phyloP scores from a whole-genome alignment of 2,797 vertebrate species.

The Mormyrus proboscirostris region DNA sequence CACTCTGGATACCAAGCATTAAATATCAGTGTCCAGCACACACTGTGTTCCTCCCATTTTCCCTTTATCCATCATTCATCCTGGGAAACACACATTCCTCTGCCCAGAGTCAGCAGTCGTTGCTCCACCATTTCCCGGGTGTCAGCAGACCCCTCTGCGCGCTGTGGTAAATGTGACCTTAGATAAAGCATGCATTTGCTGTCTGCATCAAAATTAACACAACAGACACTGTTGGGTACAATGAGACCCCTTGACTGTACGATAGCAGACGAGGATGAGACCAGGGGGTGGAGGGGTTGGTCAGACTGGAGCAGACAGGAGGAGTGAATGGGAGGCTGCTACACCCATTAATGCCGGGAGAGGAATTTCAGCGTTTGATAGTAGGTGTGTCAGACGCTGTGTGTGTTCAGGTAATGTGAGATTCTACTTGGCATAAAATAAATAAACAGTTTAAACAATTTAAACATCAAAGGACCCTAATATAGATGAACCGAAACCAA shows the following conservation, averaged over 20 bases:
- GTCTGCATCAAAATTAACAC: not conserved
- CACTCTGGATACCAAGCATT: not conserved
- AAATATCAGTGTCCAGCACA: not conserved
- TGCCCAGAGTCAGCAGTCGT: not conserved
- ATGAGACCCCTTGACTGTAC: not conserved
- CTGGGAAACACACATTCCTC: not conserved
- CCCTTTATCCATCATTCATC: not conserved
- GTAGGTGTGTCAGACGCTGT: not conserved
- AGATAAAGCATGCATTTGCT: not conserved
- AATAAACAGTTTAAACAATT: not conserved
- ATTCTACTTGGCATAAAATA: not conserved
- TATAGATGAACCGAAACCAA: not conserved
- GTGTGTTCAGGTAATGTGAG: not conserved
- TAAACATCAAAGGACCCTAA: not conserved
- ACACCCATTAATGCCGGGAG: not conserved
- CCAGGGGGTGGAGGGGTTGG: not conserved
- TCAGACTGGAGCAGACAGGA: slow-evolving; percentile 14
- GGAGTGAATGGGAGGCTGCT: not conserved
- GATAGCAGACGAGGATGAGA: not conserved
- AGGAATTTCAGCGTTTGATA: not conserved
- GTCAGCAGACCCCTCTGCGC: not conserved
- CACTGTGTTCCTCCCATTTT: not conserved
- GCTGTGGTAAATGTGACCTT: not conserved
- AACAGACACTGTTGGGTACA: not conserved
- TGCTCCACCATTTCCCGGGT: not conserved